Evolutionary conservation across 2,888 invertebrate genomes (phyloP).

Genomic region (Andrena bucephala): DNA sequence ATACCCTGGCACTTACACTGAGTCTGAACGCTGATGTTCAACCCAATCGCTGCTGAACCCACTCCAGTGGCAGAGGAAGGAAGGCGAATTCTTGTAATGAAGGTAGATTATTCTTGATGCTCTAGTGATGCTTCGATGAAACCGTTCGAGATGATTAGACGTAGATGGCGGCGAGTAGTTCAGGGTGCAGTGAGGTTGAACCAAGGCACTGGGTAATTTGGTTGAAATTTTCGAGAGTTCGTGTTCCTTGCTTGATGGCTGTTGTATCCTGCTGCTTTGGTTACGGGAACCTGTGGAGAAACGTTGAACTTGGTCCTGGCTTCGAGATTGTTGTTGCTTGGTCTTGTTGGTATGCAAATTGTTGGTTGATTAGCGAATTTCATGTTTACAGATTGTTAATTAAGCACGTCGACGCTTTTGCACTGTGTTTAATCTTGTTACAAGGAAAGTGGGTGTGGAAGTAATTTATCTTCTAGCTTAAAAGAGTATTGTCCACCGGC

Average conservation of each 20-base stretch:
- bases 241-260: neutral
- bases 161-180: neutral
- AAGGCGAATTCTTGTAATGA: neutral
- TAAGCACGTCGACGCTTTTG: too few species aligned
- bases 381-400: too few species aligned
- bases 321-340: slow-evolving; percentile 8
- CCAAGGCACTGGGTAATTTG: slow-evolving; percentile 26
- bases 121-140: neutral
- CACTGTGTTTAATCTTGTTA: too few species aligned
- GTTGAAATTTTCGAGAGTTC: neutral
- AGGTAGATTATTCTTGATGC: neutral
- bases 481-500: neutral
- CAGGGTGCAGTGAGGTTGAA: neutral
- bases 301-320: slow-evolving; percentile 1
- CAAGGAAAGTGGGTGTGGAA: too few species aligned
- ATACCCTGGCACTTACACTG: too few species aligned
- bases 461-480: too few species aligned
- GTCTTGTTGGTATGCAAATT: too few species aligned
- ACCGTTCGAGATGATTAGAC: neutral
- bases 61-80: too few species aligned
- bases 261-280: neutral
- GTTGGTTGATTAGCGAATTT: neutral
- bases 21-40: too few species aligned
- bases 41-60: too few species aligned
- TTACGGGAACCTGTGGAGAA: neutral